phyloP scores from a whole-genome alignment of 30 jellyfish, hydroid and myxozoan species.

The Pelagia noctiluca region DNA sequence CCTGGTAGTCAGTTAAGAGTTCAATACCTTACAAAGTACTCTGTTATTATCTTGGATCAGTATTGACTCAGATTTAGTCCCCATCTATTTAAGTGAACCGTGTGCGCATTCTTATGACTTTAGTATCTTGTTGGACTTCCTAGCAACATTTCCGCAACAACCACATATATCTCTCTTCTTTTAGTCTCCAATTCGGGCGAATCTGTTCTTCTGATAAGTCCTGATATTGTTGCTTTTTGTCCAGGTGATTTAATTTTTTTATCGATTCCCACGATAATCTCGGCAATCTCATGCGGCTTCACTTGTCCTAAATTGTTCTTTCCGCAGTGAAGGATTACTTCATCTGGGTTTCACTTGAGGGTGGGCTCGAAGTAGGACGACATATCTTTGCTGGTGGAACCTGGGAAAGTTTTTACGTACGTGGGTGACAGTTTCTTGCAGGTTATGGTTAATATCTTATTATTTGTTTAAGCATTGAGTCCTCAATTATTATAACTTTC shows the following conservation, averaged over 20 bases:
- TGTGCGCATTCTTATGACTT: too few species aligned
- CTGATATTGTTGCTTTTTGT: conserved; percentile 25
- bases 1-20: too few species aligned
- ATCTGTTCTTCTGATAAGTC: conserved; percentile 8
- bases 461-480: conserved; percentile 8
- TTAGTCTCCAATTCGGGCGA: conserved; percentile 33
- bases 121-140: conserved; percentile 4
- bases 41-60: too few species aligned
- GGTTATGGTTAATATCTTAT: too few species aligned
- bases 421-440: too few species aligned
- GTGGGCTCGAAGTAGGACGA: conserved; percentile 22
- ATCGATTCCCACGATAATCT: conserved; percentile 18
- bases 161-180: conserved; percentile 3
- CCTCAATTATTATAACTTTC: not conserved
- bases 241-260: not conserved
- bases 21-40: too few species aligned
- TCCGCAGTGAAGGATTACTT: conserved; percentile 17
- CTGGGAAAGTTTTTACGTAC: conserved; percentile 40
- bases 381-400: conserved; percentile 27
- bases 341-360: conserved; percentile 19
- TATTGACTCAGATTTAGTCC: too few species aligned
- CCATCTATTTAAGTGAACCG: too few species aligned
- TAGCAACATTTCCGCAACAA: conserved; percentile 4
- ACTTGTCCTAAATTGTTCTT: conserved; percentile 16
- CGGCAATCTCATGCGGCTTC: conserved; percentile 16